Conservation (phyloP, 2,888 invertebrate genomes). For the Callinectes sapidus region DNA sequence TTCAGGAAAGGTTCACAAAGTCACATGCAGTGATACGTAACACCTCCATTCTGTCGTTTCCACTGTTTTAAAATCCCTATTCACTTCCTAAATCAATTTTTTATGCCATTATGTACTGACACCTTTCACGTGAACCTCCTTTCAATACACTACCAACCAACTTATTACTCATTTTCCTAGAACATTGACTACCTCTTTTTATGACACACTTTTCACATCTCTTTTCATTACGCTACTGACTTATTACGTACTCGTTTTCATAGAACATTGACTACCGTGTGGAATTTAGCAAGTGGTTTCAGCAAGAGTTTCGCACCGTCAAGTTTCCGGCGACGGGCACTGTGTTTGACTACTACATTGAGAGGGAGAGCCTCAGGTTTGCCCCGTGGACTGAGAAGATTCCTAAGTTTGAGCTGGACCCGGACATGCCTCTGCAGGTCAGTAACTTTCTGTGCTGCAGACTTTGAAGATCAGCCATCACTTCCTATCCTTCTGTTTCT, state of each 20-base stretch:
- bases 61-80: too few species aligned
- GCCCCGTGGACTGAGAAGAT: conserved; percentile 92
- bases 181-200: conserved; percentile 92
- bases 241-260: not conserved
- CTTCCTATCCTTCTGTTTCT: not conserved
- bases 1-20: too few species aligned
- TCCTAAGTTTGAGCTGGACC: conserved; percentile 92
- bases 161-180: conserved; percentile 77
- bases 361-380: conserved; percentile 91
- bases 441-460: conserved; percentile 15
- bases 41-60: too few species aligned
- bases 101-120: too few species aligned
- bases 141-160: not conserved
- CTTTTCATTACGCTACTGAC: not conserved
- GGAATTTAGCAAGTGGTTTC: conserved; percentile 98
- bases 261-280: conserved; percentile 92
- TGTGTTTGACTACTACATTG: conserved; percentile 96
- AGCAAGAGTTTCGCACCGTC: conserved; percentile 94
- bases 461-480: not conserved
- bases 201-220: not conserved
- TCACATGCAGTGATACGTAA: too few species aligned
- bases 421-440: conserved; percentile 92
- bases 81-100: too few species aligned
- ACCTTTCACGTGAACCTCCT: too few species aligned
- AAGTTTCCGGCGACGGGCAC: conserved; percentile 94